phyloP scores from a whole-genome alignment of 2,888 invertebrate species.

The Corbicula japonica region DNA sequence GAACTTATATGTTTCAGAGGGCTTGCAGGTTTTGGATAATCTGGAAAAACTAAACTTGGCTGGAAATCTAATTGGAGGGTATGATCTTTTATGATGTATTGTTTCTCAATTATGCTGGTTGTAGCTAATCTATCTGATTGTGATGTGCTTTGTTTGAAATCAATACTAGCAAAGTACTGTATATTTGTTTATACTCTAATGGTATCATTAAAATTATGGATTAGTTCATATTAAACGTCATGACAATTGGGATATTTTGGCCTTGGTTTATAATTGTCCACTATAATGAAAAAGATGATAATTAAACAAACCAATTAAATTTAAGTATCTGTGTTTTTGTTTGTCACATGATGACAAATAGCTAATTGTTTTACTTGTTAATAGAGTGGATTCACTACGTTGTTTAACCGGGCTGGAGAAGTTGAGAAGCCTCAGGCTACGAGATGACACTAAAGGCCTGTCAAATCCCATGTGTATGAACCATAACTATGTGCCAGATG shows the following conservation, averaged over 20 bases:
- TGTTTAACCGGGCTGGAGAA: slow-evolving; percentile 79
- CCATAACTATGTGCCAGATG: slow-evolving; percentile 72
- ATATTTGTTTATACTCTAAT: background rate
- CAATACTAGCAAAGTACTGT: background rate
- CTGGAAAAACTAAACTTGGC: slow-evolving; percentile 79
- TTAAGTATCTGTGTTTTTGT: background rate
- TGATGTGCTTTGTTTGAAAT: background rate
- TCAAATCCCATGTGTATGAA: slow-evolving; percentile 82
- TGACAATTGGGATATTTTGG: background rate
- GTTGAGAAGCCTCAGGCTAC: slow-evolving; percentile 76
- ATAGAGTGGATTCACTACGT: slow-evolving; percentile 76
- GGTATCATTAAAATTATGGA: background rate
- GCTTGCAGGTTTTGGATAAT: slow-evolving; percentile 82
- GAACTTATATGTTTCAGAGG: slow-evolving; percentile 64
- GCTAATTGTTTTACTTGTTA: slow-evolving; percentile 15
- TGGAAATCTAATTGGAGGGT: slow-evolving; percentile 83
- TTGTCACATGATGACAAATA: background rate
- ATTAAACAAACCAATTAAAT: background rate
- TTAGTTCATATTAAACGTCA: background rate
- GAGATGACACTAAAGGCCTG: slow-evolving; percentile 73
- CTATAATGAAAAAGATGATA: background rate
- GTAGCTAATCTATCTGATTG: background rate
- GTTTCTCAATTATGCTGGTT: background rate
- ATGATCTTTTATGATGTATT: slow-evolving; percentile 13
- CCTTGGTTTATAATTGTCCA: background rate